Evolutionary conservation across 2,113 vertebrate genomes (phyloP), one percentile per base, ranked within the genome.

Genomic region (Oxygymnocypris stewartii): DNA sequence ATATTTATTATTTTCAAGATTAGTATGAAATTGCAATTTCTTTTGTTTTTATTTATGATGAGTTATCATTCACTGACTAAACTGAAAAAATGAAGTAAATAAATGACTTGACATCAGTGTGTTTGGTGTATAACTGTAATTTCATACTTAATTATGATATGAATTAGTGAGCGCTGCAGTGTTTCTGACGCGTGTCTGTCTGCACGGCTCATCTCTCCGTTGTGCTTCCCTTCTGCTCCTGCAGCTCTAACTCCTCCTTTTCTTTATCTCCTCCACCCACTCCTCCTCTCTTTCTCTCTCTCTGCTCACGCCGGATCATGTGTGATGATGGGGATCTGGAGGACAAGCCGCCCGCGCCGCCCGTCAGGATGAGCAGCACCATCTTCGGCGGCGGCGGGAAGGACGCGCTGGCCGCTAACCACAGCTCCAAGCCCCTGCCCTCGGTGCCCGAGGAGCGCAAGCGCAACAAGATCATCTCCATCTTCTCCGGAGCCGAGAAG

Each of bases 341-440:
- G 94, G 98, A 99, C 92, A 99, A 98, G 87, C 98, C 98, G 44
- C 98, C 98, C 1, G 98, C 98, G n/a, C 98, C 98, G 90, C 98
- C 98, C 0, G 97, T 99, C 88, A 95, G 98, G 51, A 97, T 98
- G 95, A 97, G 96, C 93, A 99, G 98, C 40, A 95, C 94, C 69
- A 97, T 97, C 91, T 96, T 99, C 91, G 96, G 95, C 89, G 93
- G 95, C 9, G 95, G 95, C 28, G 94, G 95, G 88, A 99, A 99
- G 94, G 98, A 99, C 75, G 37, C 93, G 0, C 88, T 97, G 74
- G 96, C 93, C 6, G 93, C 95, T 89, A 99, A 99, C 93, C 97
- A 99, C 94, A 97, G 95, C 94, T 95, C 96, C 57, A 99, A 99
- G 92, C 98, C 98, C 16, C 92, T 99, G 87, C 98, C 98, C 1